Conservation (phyloP, 2,888 invertebrate species). For the Emesis castigata region DNA sequence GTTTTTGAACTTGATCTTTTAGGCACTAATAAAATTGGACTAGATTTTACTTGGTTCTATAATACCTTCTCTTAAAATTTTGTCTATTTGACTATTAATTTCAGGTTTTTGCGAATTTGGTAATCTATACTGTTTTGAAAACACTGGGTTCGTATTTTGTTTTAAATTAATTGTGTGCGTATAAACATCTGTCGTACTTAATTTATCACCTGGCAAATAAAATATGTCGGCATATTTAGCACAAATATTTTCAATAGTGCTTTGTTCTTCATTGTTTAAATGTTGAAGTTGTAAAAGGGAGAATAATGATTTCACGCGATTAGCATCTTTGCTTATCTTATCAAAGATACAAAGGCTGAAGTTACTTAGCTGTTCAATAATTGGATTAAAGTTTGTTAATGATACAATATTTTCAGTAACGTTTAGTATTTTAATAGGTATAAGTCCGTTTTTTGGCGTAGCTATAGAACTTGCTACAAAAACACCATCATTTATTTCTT, state of each 20-base stretch:
- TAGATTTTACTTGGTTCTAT: neutral
- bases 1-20: neutral
- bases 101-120: too few relatives aligned
- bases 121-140: too few relatives aligned
- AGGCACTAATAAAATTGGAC: too few relatives aligned
- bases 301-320: neutral
- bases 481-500: neutral
- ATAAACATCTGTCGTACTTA: too few relatives aligned
- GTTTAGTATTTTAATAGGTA: too few relatives aligned
- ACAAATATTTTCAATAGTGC: neutral
- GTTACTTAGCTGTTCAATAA: too few relatives aligned
- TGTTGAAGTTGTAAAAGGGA: neutral
- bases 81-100: neutral
- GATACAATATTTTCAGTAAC: too few relatives aligned
- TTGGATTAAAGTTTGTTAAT: too few relatives aligned
- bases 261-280: neutral
- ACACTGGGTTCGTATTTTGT: neutral
- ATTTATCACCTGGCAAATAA: too few relatives aligned
- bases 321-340: neutral
- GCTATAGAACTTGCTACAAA: neutral
- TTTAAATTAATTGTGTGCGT: neutral
- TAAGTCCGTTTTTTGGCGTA: neutral
- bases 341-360: neutral
- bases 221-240: neutral
- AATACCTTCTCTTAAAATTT: neutral